Conservation (phyloP, 2,113 vertebrate genomes). For the Nyctereutes procyonoides region DNA sequence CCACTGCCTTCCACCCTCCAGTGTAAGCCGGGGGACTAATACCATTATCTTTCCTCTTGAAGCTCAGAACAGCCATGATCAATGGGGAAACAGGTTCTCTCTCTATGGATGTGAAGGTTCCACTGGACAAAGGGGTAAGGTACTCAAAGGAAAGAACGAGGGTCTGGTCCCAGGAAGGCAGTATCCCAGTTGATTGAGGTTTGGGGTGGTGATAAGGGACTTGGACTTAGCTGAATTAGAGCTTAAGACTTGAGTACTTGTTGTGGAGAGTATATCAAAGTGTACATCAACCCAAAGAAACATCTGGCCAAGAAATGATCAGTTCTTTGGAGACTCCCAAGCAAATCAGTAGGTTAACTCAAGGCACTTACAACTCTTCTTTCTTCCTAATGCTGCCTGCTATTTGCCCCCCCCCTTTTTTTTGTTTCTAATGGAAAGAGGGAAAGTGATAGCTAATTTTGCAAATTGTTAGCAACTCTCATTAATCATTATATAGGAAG, state of each 20-base stretch:
- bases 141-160: neutral
- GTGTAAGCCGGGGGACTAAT: constrained; percentile 47
- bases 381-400: neutral
- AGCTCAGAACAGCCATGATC: constrained; percentile 98
- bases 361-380: neutral
- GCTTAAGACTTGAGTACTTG: neutral
- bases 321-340: neutral
- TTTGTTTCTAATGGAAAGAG: constrained; percentile 5
- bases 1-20: neutral
- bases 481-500: neutral
- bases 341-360: neutral
- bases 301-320: neutral
- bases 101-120: constrained; percentile 93
- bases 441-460: constrained; percentile 6
- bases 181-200: neutral
- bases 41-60: constrained; percentile 61
- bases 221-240: neutral
- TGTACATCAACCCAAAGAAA: neutral
- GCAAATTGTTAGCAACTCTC: constrained; percentile 45
- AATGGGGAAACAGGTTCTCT: constrained; percentile 94
- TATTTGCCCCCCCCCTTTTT: neutral
- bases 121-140: constrained; percentile 97
- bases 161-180: neutral
- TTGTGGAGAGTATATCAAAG: neutral
- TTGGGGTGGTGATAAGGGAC: neutral